These are phyloP conservation scores for Onthophagus taurus DNA, from an alignment of 1,140 invertebrate species.

Conservation along the genomic window DNA sequence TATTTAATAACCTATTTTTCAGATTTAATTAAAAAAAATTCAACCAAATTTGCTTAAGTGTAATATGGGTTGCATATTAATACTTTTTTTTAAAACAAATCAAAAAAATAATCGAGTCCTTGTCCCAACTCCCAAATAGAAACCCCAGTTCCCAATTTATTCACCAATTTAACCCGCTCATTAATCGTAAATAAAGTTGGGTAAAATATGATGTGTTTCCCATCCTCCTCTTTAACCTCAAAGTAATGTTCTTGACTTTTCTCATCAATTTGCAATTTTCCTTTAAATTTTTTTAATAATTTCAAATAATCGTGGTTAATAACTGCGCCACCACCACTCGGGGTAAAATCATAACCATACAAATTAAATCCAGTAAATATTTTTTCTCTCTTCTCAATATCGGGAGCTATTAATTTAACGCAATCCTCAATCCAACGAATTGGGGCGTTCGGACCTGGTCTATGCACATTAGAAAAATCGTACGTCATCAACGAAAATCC, in stretches of 20 bases:
- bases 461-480: conserved; percentile 77
- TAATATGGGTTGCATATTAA: conserved; percentile 2
- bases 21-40: background rate
- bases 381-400: conserved; percentile 56
- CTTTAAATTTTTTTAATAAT: conserved; percentile 55
- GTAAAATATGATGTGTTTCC: conserved; percentile 72
- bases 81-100: conserved; percentile 83
- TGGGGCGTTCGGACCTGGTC: conserved; percentile 80
- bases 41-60: background rate
- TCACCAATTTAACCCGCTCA: conserved; percentile 67
- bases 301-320: conserved; percentile 68
- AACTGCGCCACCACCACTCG: conserved; percentile 67
- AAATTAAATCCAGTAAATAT: conserved; percentile 87
- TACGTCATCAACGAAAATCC: conserved; percentile 93
- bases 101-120: conserved; percentile 91
- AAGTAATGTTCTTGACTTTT: conserved; percentile 75
- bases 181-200: conserved; percentile 81
- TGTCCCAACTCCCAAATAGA: conserved; percentile 95
- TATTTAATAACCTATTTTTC: too few species aligned
- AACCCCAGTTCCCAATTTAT: conserved; percentile 69
- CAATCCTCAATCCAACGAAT: conserved; percentile 72
- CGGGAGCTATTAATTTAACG: conserved; percentile 60
- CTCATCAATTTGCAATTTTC: conserved; percentile 65
- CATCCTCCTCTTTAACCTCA: conserved; percentile 59
- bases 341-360: conserved; percentile 83